Base-by-base conservation (phyloP, 2,797 vertebrate species). In the Sardinella longiceps region DNA sequence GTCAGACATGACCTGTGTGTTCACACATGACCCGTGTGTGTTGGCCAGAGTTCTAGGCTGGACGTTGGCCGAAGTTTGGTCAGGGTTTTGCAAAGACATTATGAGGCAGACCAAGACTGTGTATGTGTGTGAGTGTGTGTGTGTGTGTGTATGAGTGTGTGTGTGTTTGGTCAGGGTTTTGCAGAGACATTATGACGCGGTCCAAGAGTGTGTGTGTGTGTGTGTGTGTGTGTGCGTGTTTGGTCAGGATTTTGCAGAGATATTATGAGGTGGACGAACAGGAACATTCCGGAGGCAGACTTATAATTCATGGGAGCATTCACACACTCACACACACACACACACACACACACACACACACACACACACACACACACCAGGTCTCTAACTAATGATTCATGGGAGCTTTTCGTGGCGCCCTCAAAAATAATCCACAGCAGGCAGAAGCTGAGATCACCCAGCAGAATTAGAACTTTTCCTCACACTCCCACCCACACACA, bases 311-410 rank as follows among this genome's bases (percentile, higher is more conserved):
- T 66, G 60, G 48, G 28, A 33, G 60, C 60, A 14, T 33, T 66
- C 28, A n/a, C 56, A 25, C n/a, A 70, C 63, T 23, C 56, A n/a
- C 56, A 58, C 20, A 25, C 56, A 58, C 56, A 7, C 56, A 70
- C 63, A 33, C 63, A 63, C 25, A 66, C 60, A 66, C 60, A 66
- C 60, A 28, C 58, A 63, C 58, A 63, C 58, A 63, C 58, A 63
- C 58, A 63, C 58, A 63, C 58, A 28, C 58, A 56, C 53, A 0
- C 53, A 56, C 53, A 56, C 51, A 56, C 51, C 2, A 5, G 11
- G 5, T 6, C 51, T 2, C 51, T 14, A 5, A 58, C 23, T 11
- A 48, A 48, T 48, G 46, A 60, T 18, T 20, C 58, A 60, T 18
- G 18, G 14, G 18, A 9, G 58, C 58, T 25, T n/a, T n/a, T n/a